A percentile compares a stretch with the other conserved stretches of the same genome.
These are phyloP conservation scores for Columba guinea DNA, from an alignment of 2,797 vertebrate genomes.

Conservation along the genomic window DNA sequence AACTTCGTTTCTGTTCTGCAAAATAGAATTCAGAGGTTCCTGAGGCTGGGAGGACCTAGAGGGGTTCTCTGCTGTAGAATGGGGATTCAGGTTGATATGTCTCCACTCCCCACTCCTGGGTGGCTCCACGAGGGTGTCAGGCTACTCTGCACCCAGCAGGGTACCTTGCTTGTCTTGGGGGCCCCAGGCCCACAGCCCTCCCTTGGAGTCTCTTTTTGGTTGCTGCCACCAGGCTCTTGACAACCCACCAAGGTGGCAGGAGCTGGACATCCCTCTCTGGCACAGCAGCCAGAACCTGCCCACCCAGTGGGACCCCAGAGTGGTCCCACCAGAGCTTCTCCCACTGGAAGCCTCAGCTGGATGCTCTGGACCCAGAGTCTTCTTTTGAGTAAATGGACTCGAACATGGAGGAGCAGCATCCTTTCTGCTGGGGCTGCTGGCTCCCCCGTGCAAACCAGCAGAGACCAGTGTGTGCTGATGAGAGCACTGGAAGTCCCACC, in stretches of 20 bases:
- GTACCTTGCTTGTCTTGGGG: accelerated
- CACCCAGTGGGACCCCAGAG: not conserved
- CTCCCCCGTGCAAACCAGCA: not conserved
- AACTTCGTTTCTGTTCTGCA: not conserved
- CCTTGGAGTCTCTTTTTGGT: not conserved
- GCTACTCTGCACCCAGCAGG: accelerated
- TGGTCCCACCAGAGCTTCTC: not conserved
- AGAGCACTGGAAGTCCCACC: accelerated
- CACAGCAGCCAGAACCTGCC: not conserved
- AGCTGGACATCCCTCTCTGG: no score
- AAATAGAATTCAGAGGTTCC: not conserved
- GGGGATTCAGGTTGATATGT: not conserved
- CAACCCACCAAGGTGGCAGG: not conserved
- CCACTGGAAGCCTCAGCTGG: not conserved
- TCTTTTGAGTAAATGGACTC: not conserved
- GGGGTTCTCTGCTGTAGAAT: no score
- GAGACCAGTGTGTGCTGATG: accelerated
- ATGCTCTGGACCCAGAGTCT: not conserved
- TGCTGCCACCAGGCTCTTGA: not conserved
- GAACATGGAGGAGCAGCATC: not conserved
- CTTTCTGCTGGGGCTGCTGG: not conserved
- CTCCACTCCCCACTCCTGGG: no score
- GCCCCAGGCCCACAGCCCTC: not conserved
- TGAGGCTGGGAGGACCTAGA: accelerated
- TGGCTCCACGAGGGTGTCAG: accelerated